phyloP scores from a whole-genome alignment of 1,140 invertebrate genomes.

The Drosophila tani region DNA sequence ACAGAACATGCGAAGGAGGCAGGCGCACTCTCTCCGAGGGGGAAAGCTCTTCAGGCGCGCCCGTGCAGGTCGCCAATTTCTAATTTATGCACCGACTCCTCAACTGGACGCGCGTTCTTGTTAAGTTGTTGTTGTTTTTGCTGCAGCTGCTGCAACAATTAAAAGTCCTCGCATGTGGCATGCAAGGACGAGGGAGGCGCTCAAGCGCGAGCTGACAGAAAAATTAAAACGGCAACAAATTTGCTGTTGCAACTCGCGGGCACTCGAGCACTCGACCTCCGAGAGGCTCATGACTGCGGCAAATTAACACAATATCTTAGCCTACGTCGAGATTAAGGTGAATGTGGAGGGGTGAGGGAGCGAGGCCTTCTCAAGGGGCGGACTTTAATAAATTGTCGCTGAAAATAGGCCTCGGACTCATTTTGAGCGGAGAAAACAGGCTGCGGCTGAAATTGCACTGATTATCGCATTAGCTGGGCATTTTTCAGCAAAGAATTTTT shows the following conservation, averaged over 20 bases:
- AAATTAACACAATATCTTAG: conserved; percentile 79
- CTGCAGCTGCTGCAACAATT: conserved; percentile 64
- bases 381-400: conserved; percentile 71
- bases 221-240: conserved; percentile 80
- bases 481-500: conserved; percentile 19
- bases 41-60: conserved; percentile 30
- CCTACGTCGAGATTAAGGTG: conserved; percentile 18
- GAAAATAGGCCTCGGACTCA: conserved; percentile 40
- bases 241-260: conserved; percentile 54
- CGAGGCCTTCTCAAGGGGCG: conserved; percentile 11
- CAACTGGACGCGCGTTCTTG: conserved; percentile 71
- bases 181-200: conserved; percentile 50
- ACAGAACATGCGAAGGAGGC: conserved; percentile 32
- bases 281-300: conserved; percentile 73
- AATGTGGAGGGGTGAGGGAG: neutral
- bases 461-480: conserved; percentile 59
- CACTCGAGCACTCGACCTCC: conserved; percentile 7
- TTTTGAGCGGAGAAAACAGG: neutral
- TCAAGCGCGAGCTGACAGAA: conserved; percentile 72
- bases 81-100: conserved; percentile 72
- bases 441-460: conserved; percentile 53
- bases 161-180: conserved; percentile 70
- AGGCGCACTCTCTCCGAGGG: neutral
- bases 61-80: conserved; percentile 62
- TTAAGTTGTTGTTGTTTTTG: conserved; percentile 47